A percentile compares a stretch with the other conserved stretches of the same genome.
Evolutionary conservation across 64 coral and sea anemone genomes (phyloP).

Genomic region (Stichodactyla mertensii): DNA sequence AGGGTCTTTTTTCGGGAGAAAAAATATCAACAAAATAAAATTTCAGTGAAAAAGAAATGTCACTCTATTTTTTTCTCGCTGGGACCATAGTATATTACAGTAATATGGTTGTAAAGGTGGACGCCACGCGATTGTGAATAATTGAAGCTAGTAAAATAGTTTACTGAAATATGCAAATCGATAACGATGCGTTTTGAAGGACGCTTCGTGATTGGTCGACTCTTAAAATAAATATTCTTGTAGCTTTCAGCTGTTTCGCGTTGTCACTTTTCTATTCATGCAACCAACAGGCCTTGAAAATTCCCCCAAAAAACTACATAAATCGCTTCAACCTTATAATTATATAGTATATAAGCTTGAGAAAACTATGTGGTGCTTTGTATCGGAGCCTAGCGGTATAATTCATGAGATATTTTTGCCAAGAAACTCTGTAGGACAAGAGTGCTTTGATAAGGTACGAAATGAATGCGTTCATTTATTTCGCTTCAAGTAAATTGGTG

Average conservation of each 20-base stretch:
- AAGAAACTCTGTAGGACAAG: constrained; percentile 85
- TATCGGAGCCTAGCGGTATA: constrained; percentile 92
- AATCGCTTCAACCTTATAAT: not conserved
- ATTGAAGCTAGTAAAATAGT: constrained; percentile 13
- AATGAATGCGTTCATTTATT: not conserved
- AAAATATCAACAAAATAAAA: not conserved
- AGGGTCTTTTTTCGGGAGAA: not conserved
- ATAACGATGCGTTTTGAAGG: not conserved
- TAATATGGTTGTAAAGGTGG: not conserved
- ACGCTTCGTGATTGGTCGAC: constrained; percentile 17
- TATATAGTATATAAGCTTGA: not conserved
- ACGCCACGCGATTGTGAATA: constrained; percentile 25
- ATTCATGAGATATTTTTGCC: constrained; percentile 95
- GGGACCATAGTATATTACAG: not conserved
- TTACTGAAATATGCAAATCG: constrained; percentile 25
- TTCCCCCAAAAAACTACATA: not conserved
- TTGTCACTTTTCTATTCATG: constrained; percentile 32
- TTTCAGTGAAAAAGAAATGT: not conserved
- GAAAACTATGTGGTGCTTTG: constrained; percentile 88
- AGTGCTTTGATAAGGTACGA: constrained; percentile 96
- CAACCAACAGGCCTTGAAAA: not conserved
- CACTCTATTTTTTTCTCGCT: not conserved
- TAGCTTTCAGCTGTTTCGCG: constrained; percentile 33
- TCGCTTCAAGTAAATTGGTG: not conserved
- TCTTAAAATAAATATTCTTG: constrained; percentile 27